Conservation (phyloP, 2,888 invertebrate species). For the Tiphia femorata region DNA sequence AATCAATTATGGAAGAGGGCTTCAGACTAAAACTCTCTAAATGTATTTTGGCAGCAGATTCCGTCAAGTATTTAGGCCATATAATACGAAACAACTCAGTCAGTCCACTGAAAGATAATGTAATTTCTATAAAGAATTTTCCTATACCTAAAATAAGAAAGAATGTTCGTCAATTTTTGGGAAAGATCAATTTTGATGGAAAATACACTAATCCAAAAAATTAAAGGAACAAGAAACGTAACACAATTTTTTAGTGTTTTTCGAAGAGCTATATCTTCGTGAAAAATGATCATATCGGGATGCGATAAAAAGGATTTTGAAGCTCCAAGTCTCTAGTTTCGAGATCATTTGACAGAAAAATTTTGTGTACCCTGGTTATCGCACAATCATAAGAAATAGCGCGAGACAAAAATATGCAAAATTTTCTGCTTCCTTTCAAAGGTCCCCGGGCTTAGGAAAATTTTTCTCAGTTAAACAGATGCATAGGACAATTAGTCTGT, state of each 20-base stretch:
- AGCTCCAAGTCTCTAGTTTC: too few relatives aligned
- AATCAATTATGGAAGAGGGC: constrained; percentile 37
- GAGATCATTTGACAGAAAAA: too few relatives aligned
- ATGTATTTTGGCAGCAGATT: constrained; percentile 31
- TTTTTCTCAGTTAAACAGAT: too few relatives aligned
- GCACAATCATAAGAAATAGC: too few relatives aligned
- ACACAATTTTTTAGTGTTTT: constrained; percentile 7
- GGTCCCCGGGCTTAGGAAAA: too few relatives aligned
- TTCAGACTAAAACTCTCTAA: constrained; percentile 36
- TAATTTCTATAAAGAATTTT: constrained; percentile 27
- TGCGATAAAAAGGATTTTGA: too few relatives aligned
- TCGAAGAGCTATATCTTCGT: too few relatives aligned
- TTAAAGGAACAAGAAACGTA: not conserved
- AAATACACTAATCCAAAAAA: not conserved
- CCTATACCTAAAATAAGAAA: constrained; percentile 25
- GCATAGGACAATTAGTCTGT: too few relatives aligned
- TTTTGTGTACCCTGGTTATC: too few relatives aligned
- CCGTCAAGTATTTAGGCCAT: constrained; percentile 28
- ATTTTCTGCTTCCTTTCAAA: too few relatives aligned
- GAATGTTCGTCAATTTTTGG: constrained; percentile 20
- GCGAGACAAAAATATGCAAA: too few relatives aligned
- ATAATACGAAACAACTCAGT: constrained; percentile 27
- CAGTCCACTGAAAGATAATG: constrained; percentile 37
- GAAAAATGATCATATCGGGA: too few relatives aligned
- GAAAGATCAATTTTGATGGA: constrained; percentile 16